A percentile compares a stretch with the other conserved stretches of the same genome.
Evolutionary conservation across 2,797 vertebrate species (phyloP).

Genomic region (Adrianichthys oophorus): DNA sequence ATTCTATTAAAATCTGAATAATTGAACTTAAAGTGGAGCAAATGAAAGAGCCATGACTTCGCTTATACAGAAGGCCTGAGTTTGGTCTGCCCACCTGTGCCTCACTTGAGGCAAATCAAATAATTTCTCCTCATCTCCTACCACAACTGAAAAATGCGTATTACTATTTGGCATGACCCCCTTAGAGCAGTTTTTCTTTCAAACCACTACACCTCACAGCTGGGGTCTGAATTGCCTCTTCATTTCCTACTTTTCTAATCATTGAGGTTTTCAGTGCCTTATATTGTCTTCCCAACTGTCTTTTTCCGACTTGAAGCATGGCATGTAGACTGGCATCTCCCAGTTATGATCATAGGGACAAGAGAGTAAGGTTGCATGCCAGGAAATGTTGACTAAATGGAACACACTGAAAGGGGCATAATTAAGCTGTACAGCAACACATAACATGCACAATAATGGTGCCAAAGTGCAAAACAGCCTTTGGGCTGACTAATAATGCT

Average conservation of each 20-base stretch:
- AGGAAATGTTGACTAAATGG: constrained; percentile 61
- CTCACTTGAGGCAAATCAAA: too few relatives aligned
- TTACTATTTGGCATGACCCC: too few relatives aligned
- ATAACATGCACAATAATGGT: constrained; percentile 10
- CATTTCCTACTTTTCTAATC: constrained; percentile 12
- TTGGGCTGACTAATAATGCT: constrained; percentile 43
- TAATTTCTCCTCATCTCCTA: too few relatives aligned
- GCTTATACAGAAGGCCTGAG: too few relatives aligned
- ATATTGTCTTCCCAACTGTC: not conserved
- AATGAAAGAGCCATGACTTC: too few relatives aligned
- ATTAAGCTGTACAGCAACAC: constrained; percentile 5
- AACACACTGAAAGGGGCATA: constrained; percentile 57
- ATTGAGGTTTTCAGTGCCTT: not conserved
- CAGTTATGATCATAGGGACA: constrained; percentile 53
- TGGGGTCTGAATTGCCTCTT: not conserved
- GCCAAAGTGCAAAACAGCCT: constrained; percentile 50
- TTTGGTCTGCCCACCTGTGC: too few relatives aligned
- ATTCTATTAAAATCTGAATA: too few relatives aligned
- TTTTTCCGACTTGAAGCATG: constrained; percentile 28
- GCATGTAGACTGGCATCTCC: constrained; percentile 56
- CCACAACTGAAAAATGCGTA: too few relatives aligned
- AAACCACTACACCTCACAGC: too few relatives aligned
- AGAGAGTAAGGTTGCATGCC: constrained; percentile 49
- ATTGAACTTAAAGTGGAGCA: too few relatives aligned
- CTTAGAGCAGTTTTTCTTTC: too few relatives aligned